Base-by-base conservation (phyloP, 2,888 invertebrate genomes). In the Hypena proboscidalis region DNA sequence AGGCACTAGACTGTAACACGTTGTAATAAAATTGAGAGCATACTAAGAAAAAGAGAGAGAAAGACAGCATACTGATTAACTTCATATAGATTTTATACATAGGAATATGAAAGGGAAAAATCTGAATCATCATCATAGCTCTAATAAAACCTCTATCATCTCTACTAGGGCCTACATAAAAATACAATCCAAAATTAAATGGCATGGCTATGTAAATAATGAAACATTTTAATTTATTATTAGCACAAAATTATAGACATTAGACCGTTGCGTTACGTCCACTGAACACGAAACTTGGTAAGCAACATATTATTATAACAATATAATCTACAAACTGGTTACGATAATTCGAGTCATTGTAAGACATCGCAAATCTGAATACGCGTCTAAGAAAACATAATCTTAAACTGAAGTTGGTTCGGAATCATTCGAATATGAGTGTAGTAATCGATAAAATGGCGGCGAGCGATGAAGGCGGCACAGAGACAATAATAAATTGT, bases 401-500 rank as follows among this genome's bases (percentile, higher is more conserved):
- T 37, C 29, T 29, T 7, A 34, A 23, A 11, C 26, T 29, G 3
- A 15, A 39, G 14, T 39, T 43, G 29, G 42, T 49, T 58, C 31
- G 25, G 27, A 53, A 65, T 52, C 57, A 58, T 61, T 72, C 65
- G 64, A 74, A 73, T 65, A 68, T 70, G 69, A 70, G 65, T 67
- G 70, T 71, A 74, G 65, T 76, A 78, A 77, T 85, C 86, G 83
- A 85, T 88, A 89, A 88, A 86, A 90, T 90, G 90, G 90, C 90
- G 86, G 72, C 86, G 74, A 72, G 65, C 70, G 77, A 70, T 74
- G 87, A 87, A 89, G 89, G 89, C 89, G 88, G 86, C 85, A 82
- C 85, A 89, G 86, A 90, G 89, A 90, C 90, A 90, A 89, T 88
- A 90, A 90, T 90, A 89, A 88, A 90, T 89, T 86, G 89, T 89